Evolutionary conservation across 2,113 vertebrate genomes (phyloP).

Genomic region (Dipodomys merriami): DNA sequence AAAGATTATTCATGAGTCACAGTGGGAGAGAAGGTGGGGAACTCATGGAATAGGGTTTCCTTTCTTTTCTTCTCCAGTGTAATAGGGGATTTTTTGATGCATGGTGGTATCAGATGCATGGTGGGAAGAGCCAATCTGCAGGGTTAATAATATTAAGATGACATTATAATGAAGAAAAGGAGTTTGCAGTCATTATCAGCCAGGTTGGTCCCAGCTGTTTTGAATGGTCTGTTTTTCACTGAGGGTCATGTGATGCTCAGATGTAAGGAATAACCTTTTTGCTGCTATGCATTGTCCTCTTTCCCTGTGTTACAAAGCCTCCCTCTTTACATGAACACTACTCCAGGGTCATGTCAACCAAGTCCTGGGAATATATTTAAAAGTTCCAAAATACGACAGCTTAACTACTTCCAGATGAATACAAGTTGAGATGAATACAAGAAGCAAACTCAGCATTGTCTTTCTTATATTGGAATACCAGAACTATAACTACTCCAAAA

Average conservation of each 20-base stretch:
- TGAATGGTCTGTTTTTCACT: not conserved
- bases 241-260: not conserved
- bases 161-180: not conserved
- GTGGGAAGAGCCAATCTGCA: not conserved
- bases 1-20: not conserved
- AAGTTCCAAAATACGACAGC: not conserved
- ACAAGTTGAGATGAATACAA: too few relatives aligned
- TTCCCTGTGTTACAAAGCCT: not conserved
- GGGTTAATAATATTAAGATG: not conserved
- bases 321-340: not conserved
- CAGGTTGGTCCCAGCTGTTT: not conserved
- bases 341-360: not conserved
- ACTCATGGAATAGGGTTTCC: not conserved
- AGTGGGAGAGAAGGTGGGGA: not conserved
- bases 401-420: not conserved
- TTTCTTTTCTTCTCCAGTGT: not conserved
- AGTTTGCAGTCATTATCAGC: not conserved
- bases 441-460: not conserved
- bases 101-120: not conserved
- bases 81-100: not conserved
- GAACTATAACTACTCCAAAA: constrained; percentile 10
- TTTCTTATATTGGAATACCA: not conserved
- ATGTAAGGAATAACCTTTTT: not conserved
- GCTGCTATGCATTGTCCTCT: not conserved
- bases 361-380: not conserved